Conservation (phyloP, 1,140 invertebrate species). For the Drosophila lacertosa region DNA sequence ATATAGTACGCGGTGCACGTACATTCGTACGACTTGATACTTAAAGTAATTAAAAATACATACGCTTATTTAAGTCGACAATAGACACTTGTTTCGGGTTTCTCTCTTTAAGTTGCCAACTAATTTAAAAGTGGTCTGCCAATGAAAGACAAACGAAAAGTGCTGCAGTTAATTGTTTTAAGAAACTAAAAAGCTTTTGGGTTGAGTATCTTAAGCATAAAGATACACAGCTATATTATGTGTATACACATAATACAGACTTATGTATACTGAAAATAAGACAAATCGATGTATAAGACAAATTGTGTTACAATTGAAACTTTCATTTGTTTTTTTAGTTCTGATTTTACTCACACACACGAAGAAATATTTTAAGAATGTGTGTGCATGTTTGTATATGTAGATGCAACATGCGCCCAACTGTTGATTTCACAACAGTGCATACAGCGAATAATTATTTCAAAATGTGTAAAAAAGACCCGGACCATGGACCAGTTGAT, state of each 20-base stretch:
- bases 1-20: constrained; percentile 32
- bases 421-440: constrained; percentile 62
- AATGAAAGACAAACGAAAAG: neutral
- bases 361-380: neutral
- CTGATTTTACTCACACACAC: constrained; percentile 22
- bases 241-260: neutral
- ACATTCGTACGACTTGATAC: constrained; percentile 49
- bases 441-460: constrained; percentile 37
- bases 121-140: constrained; percentile 9
- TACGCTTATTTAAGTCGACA: constrained; percentile 22
- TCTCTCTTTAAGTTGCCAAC: constrained; percentile 6
- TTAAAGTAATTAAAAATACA: constrained; percentile 71
- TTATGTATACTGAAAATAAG: constrained; percentile 22
- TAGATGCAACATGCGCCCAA: constrained; percentile 36
- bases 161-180: neutral
- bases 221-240: constrained; percentile 15
- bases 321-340: constrained; percentile 45
- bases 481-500: neutral
- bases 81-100: constrained; percentile 2
- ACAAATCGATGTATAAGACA: constrained; percentile 13
- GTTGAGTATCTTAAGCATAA: neutral
- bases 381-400: constrained; percentile 3
- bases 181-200: neutral
- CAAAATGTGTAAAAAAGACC: neutral
- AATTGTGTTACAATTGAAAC: constrained; percentile 30